Conservation (phyloP, 2,888 invertebrate species). For the Andrena marginata region DNA sequence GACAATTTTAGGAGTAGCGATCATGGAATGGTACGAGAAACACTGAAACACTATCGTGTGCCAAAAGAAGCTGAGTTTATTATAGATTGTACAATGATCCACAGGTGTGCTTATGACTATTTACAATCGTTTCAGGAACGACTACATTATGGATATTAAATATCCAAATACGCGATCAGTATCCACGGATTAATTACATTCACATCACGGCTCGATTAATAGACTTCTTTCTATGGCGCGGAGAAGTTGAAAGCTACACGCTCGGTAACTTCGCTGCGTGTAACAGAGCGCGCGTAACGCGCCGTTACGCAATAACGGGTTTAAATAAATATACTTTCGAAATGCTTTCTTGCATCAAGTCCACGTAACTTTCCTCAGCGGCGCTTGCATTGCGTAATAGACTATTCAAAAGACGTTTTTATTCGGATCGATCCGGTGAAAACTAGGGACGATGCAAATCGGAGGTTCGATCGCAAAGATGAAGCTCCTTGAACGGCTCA, state of each 20-base stretch:
- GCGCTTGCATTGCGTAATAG: constrained; percentile 27
- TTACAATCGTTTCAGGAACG: constrained; percentile 8
- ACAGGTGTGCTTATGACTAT: not conserved
- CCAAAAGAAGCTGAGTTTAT: constrained; percentile 22
- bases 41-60: not conserved
- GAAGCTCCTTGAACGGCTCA: not conserved
- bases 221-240: not conserved
- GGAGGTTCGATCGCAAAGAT: not conserved
- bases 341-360: constrained; percentile 48
- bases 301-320: constrained; percentile 33
- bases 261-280: not conserved
- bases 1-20: not conserved
- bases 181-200: not conserved
- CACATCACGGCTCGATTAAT: not conserved
- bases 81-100: not conserved
- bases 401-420: constrained; percentile 6
- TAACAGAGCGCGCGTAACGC: constrained; percentile 22
- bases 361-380: constrained; percentile 32
- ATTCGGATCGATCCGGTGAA: not conserved
- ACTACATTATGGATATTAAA: not conserved
- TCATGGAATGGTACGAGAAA: not conserved
- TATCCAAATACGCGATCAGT: not conserved
- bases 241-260: not conserved
- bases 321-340: constrained; percentile 56
- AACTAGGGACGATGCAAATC: not conserved